Base-by-base conservation (phyloP, 2,113 vertebrate species). In the Nansenia antarctica region DNA sequence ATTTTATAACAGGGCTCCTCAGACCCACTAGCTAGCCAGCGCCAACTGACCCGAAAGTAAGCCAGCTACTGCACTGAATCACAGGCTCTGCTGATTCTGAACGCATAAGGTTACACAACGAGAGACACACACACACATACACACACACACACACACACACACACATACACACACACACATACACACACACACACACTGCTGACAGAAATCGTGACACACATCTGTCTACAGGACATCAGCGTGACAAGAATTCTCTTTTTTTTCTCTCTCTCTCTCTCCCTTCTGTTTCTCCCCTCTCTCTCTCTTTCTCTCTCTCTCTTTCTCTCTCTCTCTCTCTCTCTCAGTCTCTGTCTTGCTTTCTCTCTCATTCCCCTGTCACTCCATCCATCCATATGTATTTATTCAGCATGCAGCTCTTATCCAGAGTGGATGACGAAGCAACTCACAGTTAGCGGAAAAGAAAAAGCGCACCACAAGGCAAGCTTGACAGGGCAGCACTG, bases 41-140 rank as follows among this genome's bases (percentile, higher is more conserved):
- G 90, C 83, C 84, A 89, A 86, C 84, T 91, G 90, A 92, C 90
- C 90, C 84, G 90, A 89, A 85, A 89, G 81, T 85, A 89, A 92
- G 76, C 72, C 79, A 79, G 86, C 79, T 79, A 81, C 81, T 47
- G 64, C 82, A 85, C 84, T 81, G 78, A 84, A 74, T 84, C 87
- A 86, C 81, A 77, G 78, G 77, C 86, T 88, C 70, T 75, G 82
- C 75, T 74, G 81, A 73, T 8, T n/a, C 54, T 58, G 53, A 3
- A 3, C 5, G 53, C 26, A 26, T 26, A 55, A 14, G 14, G 24
- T 58, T 58, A 58, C 54, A 58, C 54, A 58, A 58, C 15, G 11
- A 31, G 27, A 27, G 18, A 58, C 54, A 35, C n/a, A 24, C 30
- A 74, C 80, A 67, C 77, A 69, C 75, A 61, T 73, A 76, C 88